Evolutionary conservation across 2,113 vertebrate genomes (phyloP).

Genomic region (Dendrocopos noguchii): DNA sequence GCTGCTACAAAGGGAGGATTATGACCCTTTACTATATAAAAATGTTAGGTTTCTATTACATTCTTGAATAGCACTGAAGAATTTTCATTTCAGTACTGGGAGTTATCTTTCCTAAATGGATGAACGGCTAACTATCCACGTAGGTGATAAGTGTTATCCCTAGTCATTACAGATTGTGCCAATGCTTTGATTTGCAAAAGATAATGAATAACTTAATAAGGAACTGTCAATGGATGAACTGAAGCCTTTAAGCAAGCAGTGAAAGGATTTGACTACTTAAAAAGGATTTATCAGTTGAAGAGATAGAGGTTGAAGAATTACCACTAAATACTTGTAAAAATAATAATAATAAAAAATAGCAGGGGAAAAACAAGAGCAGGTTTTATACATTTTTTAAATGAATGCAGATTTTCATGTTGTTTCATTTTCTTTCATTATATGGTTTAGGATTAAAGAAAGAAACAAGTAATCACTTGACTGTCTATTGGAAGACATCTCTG

Average conservation of each 20-base stretch:
- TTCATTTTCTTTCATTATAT: conserved; percentile 66
- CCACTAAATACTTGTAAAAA: conserved; percentile 23
- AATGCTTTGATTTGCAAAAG: conserved; percentile 61
- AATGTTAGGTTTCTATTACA: conserved; percentile 43
- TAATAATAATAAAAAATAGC: conserved; percentile 22
- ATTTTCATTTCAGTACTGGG: conserved; percentile 28
- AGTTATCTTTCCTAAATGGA: conserved; percentile 59
- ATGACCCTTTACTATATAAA: conserved; percentile 61
- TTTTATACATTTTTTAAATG: conserved; percentile 10
- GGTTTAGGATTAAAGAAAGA: conserved; percentile 64
- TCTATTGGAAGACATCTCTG: conserved; percentile 65
- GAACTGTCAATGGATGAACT: conserved; percentile 7
- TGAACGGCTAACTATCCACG: conserved; percentile 46
- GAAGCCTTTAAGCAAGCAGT: conserved; percentile 16
- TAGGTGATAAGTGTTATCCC: conserved; percentile 60
- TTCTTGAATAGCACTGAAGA: conserved; percentile 42
- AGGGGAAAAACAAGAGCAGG: not conserved
- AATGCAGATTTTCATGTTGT: conserved; percentile 50
- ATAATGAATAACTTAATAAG: conserved; percentile 65
- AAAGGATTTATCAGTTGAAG: conserved; percentile 56
- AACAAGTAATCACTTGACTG: conserved; percentile 68
- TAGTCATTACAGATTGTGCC: conserved; percentile 59
- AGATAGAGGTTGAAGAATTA: conserved; percentile 56
- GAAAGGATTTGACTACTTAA: conserved; percentile 50
- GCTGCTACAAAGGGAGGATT: conserved; percentile 34